Evolutionary conservation across 2,113 vertebrate genomes (phyloP).

Genomic region (Uria lomvia): DNA sequence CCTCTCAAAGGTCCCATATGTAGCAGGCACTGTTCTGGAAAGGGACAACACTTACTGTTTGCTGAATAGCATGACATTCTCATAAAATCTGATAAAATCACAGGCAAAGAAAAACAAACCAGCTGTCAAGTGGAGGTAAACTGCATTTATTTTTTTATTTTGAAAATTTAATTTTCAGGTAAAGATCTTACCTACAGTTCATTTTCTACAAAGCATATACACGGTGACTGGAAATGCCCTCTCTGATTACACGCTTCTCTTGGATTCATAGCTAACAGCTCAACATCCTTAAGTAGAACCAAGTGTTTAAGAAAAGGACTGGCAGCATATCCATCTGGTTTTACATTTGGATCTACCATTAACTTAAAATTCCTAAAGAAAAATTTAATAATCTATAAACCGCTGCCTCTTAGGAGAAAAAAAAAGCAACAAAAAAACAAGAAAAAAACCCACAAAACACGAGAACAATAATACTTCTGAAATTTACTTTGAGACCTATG

Average conservation of each 20-base stretch:
- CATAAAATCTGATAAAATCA: background rate
- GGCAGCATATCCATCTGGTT: background rate
- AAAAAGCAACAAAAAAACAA: background rate
- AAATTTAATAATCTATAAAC: background rate
- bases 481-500: background rate
- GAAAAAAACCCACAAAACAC: background rate
- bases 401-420: background rate
- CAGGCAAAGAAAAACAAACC: background rate
- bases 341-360: background rate
- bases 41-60: background rate
- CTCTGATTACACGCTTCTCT: background rate
- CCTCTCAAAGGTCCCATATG: background rate
- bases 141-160: background rate
- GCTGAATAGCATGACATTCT: background rate
- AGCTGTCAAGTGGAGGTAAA: slow-evolving; percentile 1
- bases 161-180: background rate
- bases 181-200: background rate
- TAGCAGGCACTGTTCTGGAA: background rate
- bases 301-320: background rate
- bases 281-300: background rate
- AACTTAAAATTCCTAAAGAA: background rate
- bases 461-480: background rate
- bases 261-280: background rate
- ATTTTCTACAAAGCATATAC: background rate
- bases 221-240: background rate